Evolutionary conservation across 2,888 invertebrate genomes (phyloP), one percentile per base, ranked within the genome.

Genomic region (Cabera pusaria): DNA sequence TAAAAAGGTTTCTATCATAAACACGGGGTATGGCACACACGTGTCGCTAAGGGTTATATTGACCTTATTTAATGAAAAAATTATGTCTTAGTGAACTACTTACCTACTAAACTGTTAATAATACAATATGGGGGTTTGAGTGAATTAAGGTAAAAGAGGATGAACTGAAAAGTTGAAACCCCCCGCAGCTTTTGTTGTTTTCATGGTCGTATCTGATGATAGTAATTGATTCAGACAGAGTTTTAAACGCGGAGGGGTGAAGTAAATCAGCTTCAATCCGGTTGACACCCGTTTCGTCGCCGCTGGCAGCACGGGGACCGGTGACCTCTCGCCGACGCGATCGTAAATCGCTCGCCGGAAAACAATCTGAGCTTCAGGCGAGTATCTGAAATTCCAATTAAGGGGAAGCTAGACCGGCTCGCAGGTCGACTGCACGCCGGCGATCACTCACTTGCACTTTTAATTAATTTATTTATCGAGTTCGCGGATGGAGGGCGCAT

Each of bases 381-480:
- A 76, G 71, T 72, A 61, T 70, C 67, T 76, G 70, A 80, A 83
- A 81, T 84, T 83, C 76, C 80, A 83, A 84, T 86, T 82, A 82
- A 80, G 72, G 64, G 65, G 73, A 80, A 75, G 75, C 75, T 73
- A 74, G 59, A 65, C 57, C 68, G 73, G 67, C 72, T 74, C 73
- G 70, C 75, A 77, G 80, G 82, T 72, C 60, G 69, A 60, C 59
- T 81, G 81, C 83, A 83, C 73, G 77, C 74, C 66, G 60, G 36
- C 82, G 82, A 87, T 88, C 88, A 81, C 82, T 89, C 86, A 88
- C 88, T 89, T 87, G 87, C 87, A 89, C 88, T 89, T 88, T 87
- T 89, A 90, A 90, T 90, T 89, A 88, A 89, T 90, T 89, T 87
- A 90, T 89, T 89, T 89, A 89, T 89, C 76, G 87, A 77, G 81